Conservation (phyloP, 2,113 vertebrate species). For the Athene noctua region DNA sequence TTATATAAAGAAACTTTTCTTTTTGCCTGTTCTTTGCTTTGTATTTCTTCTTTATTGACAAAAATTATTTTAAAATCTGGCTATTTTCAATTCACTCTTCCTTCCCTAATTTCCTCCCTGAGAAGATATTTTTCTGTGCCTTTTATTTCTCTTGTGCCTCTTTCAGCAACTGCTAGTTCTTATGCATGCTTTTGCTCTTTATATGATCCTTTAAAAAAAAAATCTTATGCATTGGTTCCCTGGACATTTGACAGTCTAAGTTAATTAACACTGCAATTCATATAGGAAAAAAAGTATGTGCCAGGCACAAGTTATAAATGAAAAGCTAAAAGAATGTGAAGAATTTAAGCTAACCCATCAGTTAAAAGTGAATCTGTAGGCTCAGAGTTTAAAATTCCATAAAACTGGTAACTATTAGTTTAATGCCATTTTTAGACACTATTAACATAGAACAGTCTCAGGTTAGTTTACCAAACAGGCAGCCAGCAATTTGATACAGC, state of each 20-base stretch:
- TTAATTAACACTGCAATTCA: background rate
- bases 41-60: background rate
- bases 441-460: background rate
- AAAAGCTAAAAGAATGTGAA: slow-evolving; percentile 7
- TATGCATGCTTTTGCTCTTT: background rate
- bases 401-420: background rate
- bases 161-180: background rate
- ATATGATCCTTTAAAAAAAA: background rate
- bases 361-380: background rate
- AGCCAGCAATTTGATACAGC: background rate
- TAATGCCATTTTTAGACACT: background rate
- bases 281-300: background rate
- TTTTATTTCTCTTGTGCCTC: background rate
- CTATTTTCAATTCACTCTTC: background rate
- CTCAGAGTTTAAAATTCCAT: background rate
- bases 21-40: background rate
- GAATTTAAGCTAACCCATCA: slow-evolving; percentile 29
- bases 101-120: background rate
- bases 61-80: background rate
- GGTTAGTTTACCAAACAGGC: background rate
- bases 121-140: background rate
- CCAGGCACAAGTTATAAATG: background rate
- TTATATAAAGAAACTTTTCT: background rate
- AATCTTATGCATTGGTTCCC: background rate
- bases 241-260: background rate